Evolutionary conservation across 2,888 invertebrate genomes (phyloP), one percentile per base, ranked within the genome.

Genomic region (Dynastes maya): DNA sequence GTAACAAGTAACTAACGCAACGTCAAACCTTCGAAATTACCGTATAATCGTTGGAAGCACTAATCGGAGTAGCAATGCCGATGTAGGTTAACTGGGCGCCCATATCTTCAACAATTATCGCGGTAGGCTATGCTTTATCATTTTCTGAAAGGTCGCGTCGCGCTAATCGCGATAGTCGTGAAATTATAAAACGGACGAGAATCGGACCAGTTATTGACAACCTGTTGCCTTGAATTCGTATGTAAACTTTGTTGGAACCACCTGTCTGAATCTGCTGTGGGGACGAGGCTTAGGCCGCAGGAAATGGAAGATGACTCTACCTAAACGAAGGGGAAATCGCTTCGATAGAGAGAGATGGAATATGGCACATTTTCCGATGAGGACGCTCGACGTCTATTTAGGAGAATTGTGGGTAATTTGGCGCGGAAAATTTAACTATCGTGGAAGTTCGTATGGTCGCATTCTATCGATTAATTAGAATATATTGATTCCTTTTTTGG

Each of bases 61-160:
- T 45, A 45, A 45, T 8, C 45, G 45, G 8, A 45, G 11, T 45
- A 45, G 45, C 45, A 11, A 45, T 8, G 45, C 37, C 64, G 49
- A 78, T 71, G 63, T 78, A 49, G 71, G 72, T 78, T 71, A 78
- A 16, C 27, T 27, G 78, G 49, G 11, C 53, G 51, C 37, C 71
- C 76, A 76, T 65, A 65, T 67, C 55, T 55, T 8, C 11, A 45
- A 40, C 37, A 53, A 37, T 67, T 76, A 67, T 76, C 76, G 53
- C 65, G 22, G n/a, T 8, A 53, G 9, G 61, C 27, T 61, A 45
- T 8, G 45, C 9, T 68, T 68, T 68, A 68, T 68, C 67, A 68
- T 68, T 27, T 22, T 49, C 9, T 2, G 9, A 49, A 45, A 37
- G 67, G 27, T 37, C 45, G 29, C 49, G 71, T 11, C 65, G 51